phyloP scores from a whole-genome alignment of 2,888 invertebrate genomes.

The Eurytoma californica region DNA sequence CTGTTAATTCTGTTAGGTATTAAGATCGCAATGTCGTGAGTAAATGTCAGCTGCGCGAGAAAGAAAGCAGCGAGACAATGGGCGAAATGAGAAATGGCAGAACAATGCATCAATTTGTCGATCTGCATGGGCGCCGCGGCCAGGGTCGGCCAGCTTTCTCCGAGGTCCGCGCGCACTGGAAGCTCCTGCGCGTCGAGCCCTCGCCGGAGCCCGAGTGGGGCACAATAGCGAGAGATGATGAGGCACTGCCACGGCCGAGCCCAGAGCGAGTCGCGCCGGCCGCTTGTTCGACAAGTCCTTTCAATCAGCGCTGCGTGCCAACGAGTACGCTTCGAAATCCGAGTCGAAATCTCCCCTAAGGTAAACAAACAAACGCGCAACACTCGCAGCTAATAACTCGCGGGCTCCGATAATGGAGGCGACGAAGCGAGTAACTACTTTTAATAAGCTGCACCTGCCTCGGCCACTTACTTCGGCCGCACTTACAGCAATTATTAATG shows the following conservation, averaged over 20 bases:
- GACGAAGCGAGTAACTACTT: conserved; percentile 3
- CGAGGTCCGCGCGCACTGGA: background rate
- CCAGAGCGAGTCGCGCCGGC: background rate
- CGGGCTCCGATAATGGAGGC: background rate
- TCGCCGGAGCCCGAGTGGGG: too few species aligned
- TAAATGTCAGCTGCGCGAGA: conserved; percentile 28
- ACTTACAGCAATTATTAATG: background rate
- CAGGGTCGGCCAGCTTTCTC: background rate
- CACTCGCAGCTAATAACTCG: conserved; percentile 18
- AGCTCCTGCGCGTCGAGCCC: too few species aligned
- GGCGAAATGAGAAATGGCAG: conserved; percentile 4
- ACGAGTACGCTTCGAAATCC: too few species aligned
- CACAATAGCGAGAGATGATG: background rate
- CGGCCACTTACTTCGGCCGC: background rate
- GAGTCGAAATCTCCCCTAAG: conserved; percentile 34
- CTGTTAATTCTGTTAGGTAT: background rate
- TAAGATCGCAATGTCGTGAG: conserved; percentile 29
- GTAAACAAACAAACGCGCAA: conserved; percentile 30
- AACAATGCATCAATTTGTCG: conserved; percentile 54
- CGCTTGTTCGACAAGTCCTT: conserved; percentile 62
- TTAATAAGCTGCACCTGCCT: conserved; percentile 10
- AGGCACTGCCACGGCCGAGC: conserved; percentile 4
- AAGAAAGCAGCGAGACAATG: conserved; percentile 30
- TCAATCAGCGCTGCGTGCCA: conserved; percentile 62
- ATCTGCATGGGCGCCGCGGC: conserved; percentile 24